Evolutionary conservation across 2,888 invertebrate genomes (phyloP), one percentile per base, ranked within the genome.

Genomic region (Erannis defoliaria): DNA sequence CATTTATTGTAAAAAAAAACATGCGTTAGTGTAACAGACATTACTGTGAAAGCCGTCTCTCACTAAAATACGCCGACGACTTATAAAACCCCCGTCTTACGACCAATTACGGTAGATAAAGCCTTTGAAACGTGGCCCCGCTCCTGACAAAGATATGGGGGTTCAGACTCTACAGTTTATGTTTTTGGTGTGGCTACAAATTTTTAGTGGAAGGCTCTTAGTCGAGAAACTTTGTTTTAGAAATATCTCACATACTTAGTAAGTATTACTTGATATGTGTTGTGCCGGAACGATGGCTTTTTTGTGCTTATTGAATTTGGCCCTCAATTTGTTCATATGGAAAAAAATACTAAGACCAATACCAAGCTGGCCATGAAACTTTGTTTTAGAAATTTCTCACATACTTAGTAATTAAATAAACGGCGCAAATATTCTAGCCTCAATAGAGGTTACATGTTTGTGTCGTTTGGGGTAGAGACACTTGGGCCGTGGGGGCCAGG

Each of bases 91-190:
- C 74, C 78, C 74, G 78, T 79, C 83, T 85, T 87, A 88, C 85
- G 85, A 86, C 83, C 88, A 88, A 88, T 88, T 88, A 88, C 84
- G 70, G 66, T 59, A 86, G 87, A 86, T 88, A 88, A 86, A 85
- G 82, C 84, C 82, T 79, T 78, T 80, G 81, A 81, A 80, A 81
- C 79, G 78, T 74, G 72, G 77, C 80, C 73, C 74, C 78, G 73
- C 74, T 72, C 68, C 68, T 70, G 68, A 75, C 69, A 65, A 46
- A 76, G 74, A 74, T 76, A 78, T 72, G 71, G 65, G 46, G 67
- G 60, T 67, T 62, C 54, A 57, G 72, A 76, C 71, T 74, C 68
- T 69, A 62, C 62, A 79, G 74, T 79, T 80, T 78, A 80, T 77
- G 76, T 72, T 70, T 67, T 75, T 74, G 73, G 71, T 64, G 67